These are phyloP conservation scores for Perdita meconis DNA, from an alignment of 2,888 invertebrate species.

Conservation along the genomic window DNA sequence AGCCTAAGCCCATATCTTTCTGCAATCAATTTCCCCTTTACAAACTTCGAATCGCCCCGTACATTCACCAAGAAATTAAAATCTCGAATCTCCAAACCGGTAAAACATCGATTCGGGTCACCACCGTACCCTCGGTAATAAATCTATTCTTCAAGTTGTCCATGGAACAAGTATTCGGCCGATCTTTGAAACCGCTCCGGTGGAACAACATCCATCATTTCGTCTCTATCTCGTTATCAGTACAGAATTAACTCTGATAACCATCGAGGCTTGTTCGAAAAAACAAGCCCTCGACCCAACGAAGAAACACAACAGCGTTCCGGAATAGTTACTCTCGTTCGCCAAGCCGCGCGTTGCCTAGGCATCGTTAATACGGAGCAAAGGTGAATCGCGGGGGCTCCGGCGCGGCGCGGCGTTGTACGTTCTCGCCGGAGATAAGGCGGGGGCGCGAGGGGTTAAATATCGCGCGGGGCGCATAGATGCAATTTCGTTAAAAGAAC, in stretches of 20 bases:
- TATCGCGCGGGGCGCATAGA: constrained; percentile 25
- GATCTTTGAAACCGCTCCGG: no score
- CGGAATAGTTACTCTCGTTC: background rate
- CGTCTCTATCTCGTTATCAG: background rate
- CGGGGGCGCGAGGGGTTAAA: constrained; percentile 48
- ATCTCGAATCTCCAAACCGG: no score
- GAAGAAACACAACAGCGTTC: background rate
- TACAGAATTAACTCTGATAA: background rate
- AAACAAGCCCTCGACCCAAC: constrained; percentile 8
- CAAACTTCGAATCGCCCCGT: no score
- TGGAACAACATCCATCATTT: background rate
- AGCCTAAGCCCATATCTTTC: no score
- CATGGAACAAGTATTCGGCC: no score
- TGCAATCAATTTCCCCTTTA: no score
- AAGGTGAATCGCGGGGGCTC: constrained; percentile 46
- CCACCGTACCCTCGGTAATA: no score
- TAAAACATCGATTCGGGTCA: no score
- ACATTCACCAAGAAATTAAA: no score
- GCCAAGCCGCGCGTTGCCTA: background rate
- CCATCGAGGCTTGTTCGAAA: background rate
- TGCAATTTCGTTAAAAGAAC: constrained; percentile 59
- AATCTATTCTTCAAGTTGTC: no score
- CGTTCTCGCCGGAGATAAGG: constrained; percentile 29
- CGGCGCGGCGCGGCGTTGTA: no score
- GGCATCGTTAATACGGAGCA: constrained; percentile 40